These are phyloP conservation scores for Eupithecia subumbrata DNA, from an alignment of 2,888 invertebrate species.

Conservation along the genomic window DNA sequence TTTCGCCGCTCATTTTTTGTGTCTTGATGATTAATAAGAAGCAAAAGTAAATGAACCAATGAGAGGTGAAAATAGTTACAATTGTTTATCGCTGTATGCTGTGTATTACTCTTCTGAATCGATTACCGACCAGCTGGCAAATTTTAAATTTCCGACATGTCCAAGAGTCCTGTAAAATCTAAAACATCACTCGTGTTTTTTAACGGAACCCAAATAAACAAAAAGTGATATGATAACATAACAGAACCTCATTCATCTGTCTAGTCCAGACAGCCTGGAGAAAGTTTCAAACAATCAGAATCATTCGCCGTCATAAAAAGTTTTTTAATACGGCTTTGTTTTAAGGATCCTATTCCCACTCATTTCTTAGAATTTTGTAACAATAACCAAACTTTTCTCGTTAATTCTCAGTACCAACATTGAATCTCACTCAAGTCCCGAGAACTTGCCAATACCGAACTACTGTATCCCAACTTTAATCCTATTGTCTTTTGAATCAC, in stretches of 20 bases:
- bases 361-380: slow-evolving; percentile 7
- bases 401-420: slow-evolving; percentile 8
- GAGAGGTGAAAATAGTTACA: too few species aligned
- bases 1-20: too few species aligned
- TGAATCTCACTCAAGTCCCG: not conserved
- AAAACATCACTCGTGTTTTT: too few species aligned
- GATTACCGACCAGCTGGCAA: too few species aligned
- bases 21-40: too few species aligned
- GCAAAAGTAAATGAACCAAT: too few species aligned
- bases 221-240: not conserved
- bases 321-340: slow-evolving; percentile 7
- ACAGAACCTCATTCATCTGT: not conserved
- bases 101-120: too few species aligned
- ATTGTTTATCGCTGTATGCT: too few species aligned
- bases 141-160: too few species aligned
- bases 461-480: slow-evolving; percentile 25
- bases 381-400: slow-evolving; percentile 13
- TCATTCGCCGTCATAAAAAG: slow-evolving; percentile 5
- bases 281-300: not conserved
- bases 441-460: slow-evolving; percentile 6
- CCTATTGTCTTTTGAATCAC: slow-evolving; percentile 36
- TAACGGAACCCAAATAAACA: too few species aligned
- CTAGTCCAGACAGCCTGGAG: not conserved
- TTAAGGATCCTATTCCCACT: slow-evolving; percentile 6
- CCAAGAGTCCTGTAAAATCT: too few species aligned